These are phyloP conservation scores for Drosophila emarginata DNA, from an alignment of 2,888 invertebrate species.

Conservation along the genomic window DNA sequence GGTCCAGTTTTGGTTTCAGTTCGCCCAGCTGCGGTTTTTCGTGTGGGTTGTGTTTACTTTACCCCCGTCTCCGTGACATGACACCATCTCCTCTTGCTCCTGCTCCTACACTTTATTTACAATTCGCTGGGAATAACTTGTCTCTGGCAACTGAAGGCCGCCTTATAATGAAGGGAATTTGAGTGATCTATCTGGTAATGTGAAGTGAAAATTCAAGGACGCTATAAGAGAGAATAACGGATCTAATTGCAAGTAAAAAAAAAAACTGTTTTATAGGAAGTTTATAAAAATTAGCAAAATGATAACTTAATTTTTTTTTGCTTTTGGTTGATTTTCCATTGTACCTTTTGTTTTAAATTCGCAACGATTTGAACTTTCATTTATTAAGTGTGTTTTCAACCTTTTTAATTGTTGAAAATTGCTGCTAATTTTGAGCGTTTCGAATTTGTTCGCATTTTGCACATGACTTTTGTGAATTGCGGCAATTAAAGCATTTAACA, in stretches of 20 bases:
- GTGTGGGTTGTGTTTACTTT: background rate
- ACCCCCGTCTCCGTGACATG: too few relatives aligned
- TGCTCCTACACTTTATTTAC: background rate
- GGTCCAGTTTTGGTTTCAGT: slow-evolving; percentile 37
- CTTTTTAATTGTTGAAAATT: slow-evolving; percentile 54
- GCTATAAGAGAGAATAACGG: background rate
- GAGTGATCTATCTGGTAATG: background rate
- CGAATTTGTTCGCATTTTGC: slow-evolving; percentile 50
- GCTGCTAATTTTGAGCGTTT: slow-evolving; percentile 58
- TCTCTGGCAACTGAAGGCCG: slow-evolving; percentile 1
- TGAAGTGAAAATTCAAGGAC: background rate
- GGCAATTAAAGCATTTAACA: slow-evolving; percentile 69
- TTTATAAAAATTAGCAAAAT: background rate
- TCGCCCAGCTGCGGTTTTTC: background rate
- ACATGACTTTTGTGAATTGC: slow-evolving; percentile 50
- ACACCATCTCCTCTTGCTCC: too few relatives aligned
- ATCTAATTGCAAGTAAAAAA: background rate
- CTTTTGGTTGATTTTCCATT: too few relatives aligned
- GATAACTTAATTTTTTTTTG: background rate
- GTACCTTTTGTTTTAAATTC: background rate
- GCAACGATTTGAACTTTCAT: slow-evolving; percentile 6
- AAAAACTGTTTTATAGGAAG: background rate
- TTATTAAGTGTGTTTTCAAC: slow-evolving; percentile 25
- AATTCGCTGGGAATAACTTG: slow-evolving; percentile 1
- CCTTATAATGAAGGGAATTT: background rate